phyloP scores from a whole-genome alignment of 2,113 vertebrate species.

The Phrynosoma platyrhinos region DNA sequence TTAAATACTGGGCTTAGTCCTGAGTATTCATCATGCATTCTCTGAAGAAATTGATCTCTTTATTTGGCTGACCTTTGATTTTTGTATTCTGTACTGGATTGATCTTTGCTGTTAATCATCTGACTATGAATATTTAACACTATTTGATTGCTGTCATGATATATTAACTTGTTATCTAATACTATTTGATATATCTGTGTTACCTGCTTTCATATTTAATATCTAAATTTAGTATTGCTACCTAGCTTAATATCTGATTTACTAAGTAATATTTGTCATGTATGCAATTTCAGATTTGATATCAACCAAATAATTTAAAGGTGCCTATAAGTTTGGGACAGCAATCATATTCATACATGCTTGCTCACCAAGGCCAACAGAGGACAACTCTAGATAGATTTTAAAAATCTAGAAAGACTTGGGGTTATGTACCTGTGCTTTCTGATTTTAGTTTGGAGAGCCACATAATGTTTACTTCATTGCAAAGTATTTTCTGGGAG shows the following conservation, averaged over 20 bases:
- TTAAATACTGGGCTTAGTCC: neutral
- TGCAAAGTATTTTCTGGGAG: too few relatives aligned
- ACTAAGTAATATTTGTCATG: neutral
- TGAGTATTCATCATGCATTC: neutral
- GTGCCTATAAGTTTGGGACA: neutral
- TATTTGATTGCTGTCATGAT: neutral
- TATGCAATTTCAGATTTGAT: neutral
- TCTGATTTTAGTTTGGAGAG: too few relatives aligned
- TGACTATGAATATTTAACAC: neutral
- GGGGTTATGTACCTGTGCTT: too few relatives aligned
- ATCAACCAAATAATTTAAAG: neutral
- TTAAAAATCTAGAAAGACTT: too few relatives aligned
- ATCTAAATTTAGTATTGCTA: neutral
- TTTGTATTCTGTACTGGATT: neutral
- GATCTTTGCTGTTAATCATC: neutral
- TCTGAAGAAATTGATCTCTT: neutral
- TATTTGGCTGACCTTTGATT: neutral
- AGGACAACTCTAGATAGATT: too few relatives aligned
- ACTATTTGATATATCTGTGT: neutral
- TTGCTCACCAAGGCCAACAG: too few relatives aligned
- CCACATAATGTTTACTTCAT: too few relatives aligned
- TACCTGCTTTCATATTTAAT: neutral
- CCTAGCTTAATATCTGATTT: neutral
- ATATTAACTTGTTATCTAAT: neutral
- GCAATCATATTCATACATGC: neutral